Conservation (phyloP, 2,888 invertebrate species). For the Candidula unifasciata region DNA sequence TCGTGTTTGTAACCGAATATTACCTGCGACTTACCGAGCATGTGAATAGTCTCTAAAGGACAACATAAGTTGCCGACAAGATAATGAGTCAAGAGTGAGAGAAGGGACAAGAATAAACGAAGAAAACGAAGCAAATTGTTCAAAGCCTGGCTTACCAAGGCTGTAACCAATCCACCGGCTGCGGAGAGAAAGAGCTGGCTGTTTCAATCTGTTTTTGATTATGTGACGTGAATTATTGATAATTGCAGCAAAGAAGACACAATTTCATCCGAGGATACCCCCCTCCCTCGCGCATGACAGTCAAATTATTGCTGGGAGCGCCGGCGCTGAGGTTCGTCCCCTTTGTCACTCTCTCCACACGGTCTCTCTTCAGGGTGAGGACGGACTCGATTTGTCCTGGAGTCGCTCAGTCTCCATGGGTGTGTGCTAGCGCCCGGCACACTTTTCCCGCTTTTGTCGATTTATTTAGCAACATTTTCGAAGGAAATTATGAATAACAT, state of each 20-base stretch:
- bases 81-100: no score
- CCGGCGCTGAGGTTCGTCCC: neutral
- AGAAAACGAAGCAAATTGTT: neutral
- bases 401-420: no score
- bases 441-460: no score
- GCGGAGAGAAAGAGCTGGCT: neutral
- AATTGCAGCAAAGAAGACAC: slow-evolving; percentile 40
- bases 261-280: slow-evolving; percentile 31
- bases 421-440: no score
- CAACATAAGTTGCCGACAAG: no score
- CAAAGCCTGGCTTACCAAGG: neutral
- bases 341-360: neutral
- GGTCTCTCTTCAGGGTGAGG: neutral
- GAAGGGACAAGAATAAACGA: neutral
- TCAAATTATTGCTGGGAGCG: slow-evolving; percentile 32
- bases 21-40: no score
- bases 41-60: no score
- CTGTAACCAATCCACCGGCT: neutral
- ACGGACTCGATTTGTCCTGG: neutral
- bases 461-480: no score
- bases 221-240: slow-evolving; percentile 45
- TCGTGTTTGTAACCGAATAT: no score
- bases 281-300: slow-evolving; percentile 40
- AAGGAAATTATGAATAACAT: no score
- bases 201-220: slow-evolving; percentile 38